Base-by-base conservation (phyloP, 2,113 vertebrate genomes). In the Ia io region DNA sequence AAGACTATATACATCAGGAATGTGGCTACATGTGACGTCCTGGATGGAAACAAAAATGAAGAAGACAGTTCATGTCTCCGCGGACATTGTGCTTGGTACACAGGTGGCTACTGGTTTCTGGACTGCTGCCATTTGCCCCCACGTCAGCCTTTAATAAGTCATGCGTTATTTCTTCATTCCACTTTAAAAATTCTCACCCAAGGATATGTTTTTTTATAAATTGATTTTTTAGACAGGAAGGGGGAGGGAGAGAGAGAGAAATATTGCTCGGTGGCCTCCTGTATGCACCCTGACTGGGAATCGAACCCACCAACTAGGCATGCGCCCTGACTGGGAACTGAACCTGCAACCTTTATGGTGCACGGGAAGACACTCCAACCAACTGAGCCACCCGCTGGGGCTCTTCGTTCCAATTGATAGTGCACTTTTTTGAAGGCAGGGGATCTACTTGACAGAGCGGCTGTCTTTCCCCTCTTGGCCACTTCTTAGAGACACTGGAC, bases 381-480 rank as follows among this genome's bases (percentile, higher is more conserved):
- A 6, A 32, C 28, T 2, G 10, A 32, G 28, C 30, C 61, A 22
- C 1, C 30, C 14, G 32, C 32, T 7, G 14, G 63, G 12, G 30
- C 61, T 67, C 63, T 9, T 67, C 32, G 17, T n/a, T 87, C 28
- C 49, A 87, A 23, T 84, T 12, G 16, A 51, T 14, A 56, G 37
- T 2, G 11, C 65, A 5, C 44, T 32, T 77, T 77, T 88, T 37
- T n/a, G 32, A 49, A 71, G 17, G 25, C 78, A 76, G 90, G 49
- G 32, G 44, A 4, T 84, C 1, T 53, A 2, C 79, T 63, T 88
- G 37, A 25, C 20, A 90, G 86, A 71, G 32, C 12, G 16, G 53
- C 47, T 87, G 42, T 61, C 13, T 70, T 59, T 87, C 90, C 76
- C 25, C n/a, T 78, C 25, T 83, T 30, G 25, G 76, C 49, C 17